phyloP scores from a whole-genome alignment of 2,797 vertebrate species.

The Malurus splendens region DNA sequence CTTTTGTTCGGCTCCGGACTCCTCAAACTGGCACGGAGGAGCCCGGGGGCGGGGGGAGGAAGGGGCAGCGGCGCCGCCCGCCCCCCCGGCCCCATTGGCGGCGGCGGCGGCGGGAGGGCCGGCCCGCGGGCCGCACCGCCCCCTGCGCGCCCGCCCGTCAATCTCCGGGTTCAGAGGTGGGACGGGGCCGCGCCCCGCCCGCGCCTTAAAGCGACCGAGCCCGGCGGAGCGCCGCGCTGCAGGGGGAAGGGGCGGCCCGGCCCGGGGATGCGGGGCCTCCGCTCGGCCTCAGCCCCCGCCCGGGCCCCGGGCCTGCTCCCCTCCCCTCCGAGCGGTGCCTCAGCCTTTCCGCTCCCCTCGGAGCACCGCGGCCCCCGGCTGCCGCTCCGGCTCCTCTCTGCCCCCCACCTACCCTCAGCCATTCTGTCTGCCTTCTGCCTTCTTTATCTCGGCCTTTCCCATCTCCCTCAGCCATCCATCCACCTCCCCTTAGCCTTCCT shows the following conservation, averaged over 20 bases:
- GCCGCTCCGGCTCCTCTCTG: no score
- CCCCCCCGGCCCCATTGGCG: background rate
- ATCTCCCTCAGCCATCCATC: background rate
- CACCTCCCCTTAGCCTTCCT: background rate
- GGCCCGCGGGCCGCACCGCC: slow-evolving; percentile 22
- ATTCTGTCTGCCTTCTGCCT: background rate
- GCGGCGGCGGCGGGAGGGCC: slow-evolving; percentile 4
- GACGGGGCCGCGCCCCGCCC: slow-evolving; percentile 50
- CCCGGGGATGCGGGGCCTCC: rapidly evolving
- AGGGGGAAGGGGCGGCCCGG: rapidly evolving
- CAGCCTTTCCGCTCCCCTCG: no score
- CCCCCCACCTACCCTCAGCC: background rate
- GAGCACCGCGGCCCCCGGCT: background rate
- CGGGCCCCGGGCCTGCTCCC: background rate
- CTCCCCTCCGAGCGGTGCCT: background rate
- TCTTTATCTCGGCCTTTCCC: background rate
- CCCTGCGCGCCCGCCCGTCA: slow-evolving; percentile 64
- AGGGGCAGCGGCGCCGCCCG: slow-evolving; percentile 27
- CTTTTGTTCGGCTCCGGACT: slow-evolving; percentile 85
- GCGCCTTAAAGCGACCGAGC: slow-evolving; percentile 61
- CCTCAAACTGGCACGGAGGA: slow-evolving; percentile 69
- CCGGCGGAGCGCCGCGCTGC: background rate
- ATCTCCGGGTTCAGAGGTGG: slow-evolving; percentile 71
- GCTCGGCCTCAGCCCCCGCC: background rate
- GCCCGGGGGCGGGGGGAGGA: slow-evolving; percentile 33